These are phyloP conservation scores for Oncorhynchus masou DNA, from an alignment of 2,113 vertebrate genomes.

Conservation along the genomic window DNA sequence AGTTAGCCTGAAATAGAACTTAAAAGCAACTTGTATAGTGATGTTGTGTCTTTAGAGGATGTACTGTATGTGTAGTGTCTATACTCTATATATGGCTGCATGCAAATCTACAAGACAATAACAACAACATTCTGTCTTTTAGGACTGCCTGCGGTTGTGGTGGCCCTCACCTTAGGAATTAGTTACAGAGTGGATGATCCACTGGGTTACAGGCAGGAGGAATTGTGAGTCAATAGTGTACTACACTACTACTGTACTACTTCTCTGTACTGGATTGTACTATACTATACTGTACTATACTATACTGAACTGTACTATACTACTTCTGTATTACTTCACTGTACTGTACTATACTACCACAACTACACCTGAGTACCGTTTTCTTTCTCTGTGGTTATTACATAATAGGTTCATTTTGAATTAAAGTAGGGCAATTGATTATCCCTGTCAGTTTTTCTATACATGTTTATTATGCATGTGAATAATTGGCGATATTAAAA, in stretches of 20 bases:
- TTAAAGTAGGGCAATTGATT: too few relatives aligned
- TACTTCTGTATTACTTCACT: too few relatives aligned
- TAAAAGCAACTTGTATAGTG: too few relatives aligned
- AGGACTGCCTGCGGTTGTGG: constrained; percentile 31
- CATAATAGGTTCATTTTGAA: too few relatives aligned
- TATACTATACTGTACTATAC: neutral
- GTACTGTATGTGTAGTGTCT: neutral
- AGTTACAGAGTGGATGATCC: constrained; percentile 18
- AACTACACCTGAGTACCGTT: too few relatives aligned
- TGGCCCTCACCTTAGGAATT: constrained; percentile 25
- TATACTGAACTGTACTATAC: too few relatives aligned
- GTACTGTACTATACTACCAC: too few relatives aligned
- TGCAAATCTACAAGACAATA: neutral
- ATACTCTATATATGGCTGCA: neutral
- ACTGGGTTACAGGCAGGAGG: constrained; percentile 33
- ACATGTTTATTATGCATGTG: too few relatives aligned
- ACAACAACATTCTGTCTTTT: neutral
- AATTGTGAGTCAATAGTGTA: constrained; percentile 38
- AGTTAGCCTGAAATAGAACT: too few relatives aligned
- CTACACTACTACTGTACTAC: neutral
- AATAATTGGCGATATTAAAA: neutral
- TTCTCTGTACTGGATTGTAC: neutral
- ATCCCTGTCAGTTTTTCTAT: too few relatives aligned
- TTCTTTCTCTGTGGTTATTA: too few relatives aligned
- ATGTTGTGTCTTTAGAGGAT: neutral